Conservation (phyloP, 1,140 invertebrate species). For the Apis mellifera region Amel_HAv3.1 CM009939.2:12256501-12257000, state of each 20-base stretch:
- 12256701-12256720: conserved; percentile 3
- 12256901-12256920: no score
- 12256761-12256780: neutral
- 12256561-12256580: neutral
- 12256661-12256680: conserved; percentile 2
- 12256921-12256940: no score
- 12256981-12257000: neutral
- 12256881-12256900: conserved; percentile 40
- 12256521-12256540: neutral
- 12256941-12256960: no score
- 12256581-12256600: neutral
- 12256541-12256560: neutral
- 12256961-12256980: no score
- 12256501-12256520: neutral
- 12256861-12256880: conserved; percentile 24
- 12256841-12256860: conserved; percentile 16
- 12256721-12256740: neutral
- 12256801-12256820: conserved; percentile 28
- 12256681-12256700: neutral
- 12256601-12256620: no score
- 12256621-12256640: no score
- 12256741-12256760: neutral
- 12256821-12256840: conserved; percentile 33
- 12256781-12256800: conserved; percentile 12
- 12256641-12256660: neutral